phyloP scores from a whole-genome alignment of 2,797 vertebrate species.

The Sebastes variabilis region DNA sequence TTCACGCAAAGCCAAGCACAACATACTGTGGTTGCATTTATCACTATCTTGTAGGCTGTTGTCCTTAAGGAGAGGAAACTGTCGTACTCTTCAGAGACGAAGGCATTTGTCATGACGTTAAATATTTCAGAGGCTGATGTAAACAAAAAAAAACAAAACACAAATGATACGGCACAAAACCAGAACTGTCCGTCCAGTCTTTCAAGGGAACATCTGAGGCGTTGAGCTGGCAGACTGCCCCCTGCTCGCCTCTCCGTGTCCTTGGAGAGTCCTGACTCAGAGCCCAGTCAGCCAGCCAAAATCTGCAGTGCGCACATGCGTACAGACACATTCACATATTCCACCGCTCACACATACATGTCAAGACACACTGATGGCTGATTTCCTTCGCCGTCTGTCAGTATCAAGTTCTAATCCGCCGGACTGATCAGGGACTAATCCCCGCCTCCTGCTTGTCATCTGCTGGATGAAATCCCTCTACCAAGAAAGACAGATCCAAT shows the following conservation, averaged over 20 bases:
- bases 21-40: background rate
- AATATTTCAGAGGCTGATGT: background rate
- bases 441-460: conserved; percentile 72
- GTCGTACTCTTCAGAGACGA: background rate
- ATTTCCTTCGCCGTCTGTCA: conserved; percentile 54
- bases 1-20: background rate
- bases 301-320: conserved; percentile 47
- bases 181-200: conserved; percentile 32
- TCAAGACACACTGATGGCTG: conserved; percentile 42
- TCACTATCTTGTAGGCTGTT: background rate
- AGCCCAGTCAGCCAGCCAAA: conserved; percentile 67
- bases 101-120: background rate
- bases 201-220: conserved; percentile 58
- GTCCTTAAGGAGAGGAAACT: background rate
- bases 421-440: conserved; percentile 76
- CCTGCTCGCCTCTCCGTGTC: conserved; percentile 59
- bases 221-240: conserved; percentile 47
- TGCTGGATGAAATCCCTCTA: conserved; percentile 57
- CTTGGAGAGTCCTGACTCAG: conserved; percentile 82
- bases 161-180: conserved; percentile 12
- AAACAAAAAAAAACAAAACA: background rate
- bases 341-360: conserved; percentile 10
- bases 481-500: conserved; percentile 30
- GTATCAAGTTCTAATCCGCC: conserved; percentile 66
- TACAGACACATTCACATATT: conserved; percentile 18